These are phyloP conservation scores for Anguilla anguilla DNA, from an alignment of 2,797 vertebrate genomes.

Conservation along the genomic window DNA sequence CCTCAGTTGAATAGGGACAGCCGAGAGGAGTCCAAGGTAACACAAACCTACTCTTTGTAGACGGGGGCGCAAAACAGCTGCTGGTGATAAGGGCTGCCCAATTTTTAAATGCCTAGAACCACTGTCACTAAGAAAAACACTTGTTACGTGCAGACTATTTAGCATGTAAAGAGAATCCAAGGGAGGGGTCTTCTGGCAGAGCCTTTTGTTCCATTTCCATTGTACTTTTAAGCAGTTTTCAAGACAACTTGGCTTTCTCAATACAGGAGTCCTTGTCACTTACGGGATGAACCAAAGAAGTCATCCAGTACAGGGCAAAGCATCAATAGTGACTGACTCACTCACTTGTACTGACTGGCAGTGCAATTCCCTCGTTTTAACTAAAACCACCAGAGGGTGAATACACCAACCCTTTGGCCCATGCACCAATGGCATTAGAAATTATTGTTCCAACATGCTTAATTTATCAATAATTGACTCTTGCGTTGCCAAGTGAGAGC, in stretches of 20 bases:
- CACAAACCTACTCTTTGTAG: conserved; percentile 47
- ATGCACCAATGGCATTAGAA: background rate
- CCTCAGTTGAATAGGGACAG: conserved; percentile 68
- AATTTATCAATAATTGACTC: background rate
- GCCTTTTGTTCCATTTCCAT: conserved; percentile 66
- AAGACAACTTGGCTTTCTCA: conserved; percentile 64
- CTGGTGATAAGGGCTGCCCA: conserved; percentile 54
- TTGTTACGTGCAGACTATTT: conserved; percentile 50
- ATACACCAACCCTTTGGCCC: background rate
- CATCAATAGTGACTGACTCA: conserved; percentile 48
- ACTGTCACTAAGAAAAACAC: conserved; percentile 48
- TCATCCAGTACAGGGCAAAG: conserved; percentile 64
- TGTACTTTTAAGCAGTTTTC: conserved; percentile 62
- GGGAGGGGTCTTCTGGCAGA: conserved; percentile 40
- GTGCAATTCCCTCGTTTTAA: background rate
- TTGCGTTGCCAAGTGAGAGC: background rate
- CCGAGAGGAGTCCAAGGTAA: conserved; percentile 69
- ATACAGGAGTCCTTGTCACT: conserved; percentile 69
- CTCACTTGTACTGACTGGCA: background rate
- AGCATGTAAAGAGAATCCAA: conserved; percentile 63
- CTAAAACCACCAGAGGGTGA: background rate
- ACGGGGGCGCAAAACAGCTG: conserved; percentile 54
- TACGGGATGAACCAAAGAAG: conserved; percentile 55
- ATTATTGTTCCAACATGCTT: background rate
- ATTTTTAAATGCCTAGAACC: conserved; percentile 67